Evolutionary conservation across 2,888 invertebrate genomes (phyloP), one percentile per base, ranked within the genome.

Genomic region (Stenoptilia bipunctidactyla): DNA sequence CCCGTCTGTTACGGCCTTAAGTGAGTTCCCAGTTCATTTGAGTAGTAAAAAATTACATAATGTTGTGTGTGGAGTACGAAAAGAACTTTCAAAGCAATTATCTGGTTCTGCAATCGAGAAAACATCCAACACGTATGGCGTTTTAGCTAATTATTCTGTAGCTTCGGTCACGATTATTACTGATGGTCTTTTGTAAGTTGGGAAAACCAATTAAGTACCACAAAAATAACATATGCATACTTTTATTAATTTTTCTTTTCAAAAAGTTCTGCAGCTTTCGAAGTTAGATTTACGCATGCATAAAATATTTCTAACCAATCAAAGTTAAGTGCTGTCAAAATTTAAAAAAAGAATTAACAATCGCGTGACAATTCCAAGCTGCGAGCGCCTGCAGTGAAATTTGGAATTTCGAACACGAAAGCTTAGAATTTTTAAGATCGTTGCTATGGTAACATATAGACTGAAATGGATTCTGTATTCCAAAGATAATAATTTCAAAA

Each of bases 401-500:
- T 52, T 43, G 48, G 56, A 52, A 52, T 45, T 51, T 58, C 48
- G 47, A 46, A 49, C 53, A 52, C 51, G 45, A 54, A 57, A 55
- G 48, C 49, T 45, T 53, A 43, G 45, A 53, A 52, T 55, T 57
- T 49, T 40, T 45, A 44, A 51, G 15, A 34, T 27, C 8, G 33
- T 27, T 27, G 8, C 14, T 25, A 9, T 27, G n/a, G 27, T n/a
- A 13, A 47, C 41, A 41, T 47, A 49, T 52, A 50, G 52, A 49
- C 49, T 45, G 44, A 48, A 55, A 55, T 51, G 55, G 54, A 50
- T 52, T 58, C 60, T 66, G 58, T 51, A 51, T 49, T 45, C 45
- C 43, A 45, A 50, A 45, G 48, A 66, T 67, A 76, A 79, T 82
- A 72, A 80, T 80, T 76, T 76, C 71, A 66, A 66, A 76, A 75